Conservation (phyloP, 2,888 invertebrate species). For the Galerucella pusilla region DNA sequence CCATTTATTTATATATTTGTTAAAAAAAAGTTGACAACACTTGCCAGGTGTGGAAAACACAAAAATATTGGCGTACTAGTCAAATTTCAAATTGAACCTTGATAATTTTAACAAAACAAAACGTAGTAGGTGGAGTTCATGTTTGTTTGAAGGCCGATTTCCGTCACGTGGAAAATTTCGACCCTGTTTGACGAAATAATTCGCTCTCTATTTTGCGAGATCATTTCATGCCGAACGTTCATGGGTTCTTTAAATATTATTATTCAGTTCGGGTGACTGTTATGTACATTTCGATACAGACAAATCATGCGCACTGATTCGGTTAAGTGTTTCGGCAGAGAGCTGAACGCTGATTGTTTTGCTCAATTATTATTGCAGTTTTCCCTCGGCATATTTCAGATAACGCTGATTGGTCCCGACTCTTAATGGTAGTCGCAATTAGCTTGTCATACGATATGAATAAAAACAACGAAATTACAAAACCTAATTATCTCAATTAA, state of each 20-base stretch:
- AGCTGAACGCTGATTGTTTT: slow-evolving; percentile 51
- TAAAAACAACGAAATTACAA: neutral
- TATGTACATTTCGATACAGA: slow-evolving; percentile 55
- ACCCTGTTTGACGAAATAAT: neutral
- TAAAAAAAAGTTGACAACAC: neutral
- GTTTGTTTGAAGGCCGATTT: no score
- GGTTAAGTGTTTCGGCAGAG: slow-evolving; percentile 52
- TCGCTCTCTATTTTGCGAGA: slow-evolving; percentile 11
- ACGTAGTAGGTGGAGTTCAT: neutral
- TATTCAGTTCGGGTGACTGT: slow-evolving; percentile 59
- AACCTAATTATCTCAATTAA: neutral
- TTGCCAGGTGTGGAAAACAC: neutral
- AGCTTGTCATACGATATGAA: neutral
- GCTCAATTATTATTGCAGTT: slow-evolving; percentile 42
- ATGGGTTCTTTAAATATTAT: slow-evolving; percentile 61
- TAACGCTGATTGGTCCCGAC: slow-evolving; percentile 7
- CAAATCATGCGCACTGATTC: slow-evolving; percentile 57
- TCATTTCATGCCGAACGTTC: slow-evolving; percentile 47
- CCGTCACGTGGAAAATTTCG: neutral
- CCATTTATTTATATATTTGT: no score
- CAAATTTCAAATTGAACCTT: neutral
- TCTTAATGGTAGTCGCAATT: slow-evolving; percentile 1
- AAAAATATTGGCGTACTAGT: neutral
- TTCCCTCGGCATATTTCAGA: slow-evolving; percentile 34
- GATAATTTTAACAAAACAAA: neutral